These are phyloP conservation scores for Suncus etruscus DNA, from an alignment of 2,113 vertebrate species.

Conservation along the genomic window DNA sequence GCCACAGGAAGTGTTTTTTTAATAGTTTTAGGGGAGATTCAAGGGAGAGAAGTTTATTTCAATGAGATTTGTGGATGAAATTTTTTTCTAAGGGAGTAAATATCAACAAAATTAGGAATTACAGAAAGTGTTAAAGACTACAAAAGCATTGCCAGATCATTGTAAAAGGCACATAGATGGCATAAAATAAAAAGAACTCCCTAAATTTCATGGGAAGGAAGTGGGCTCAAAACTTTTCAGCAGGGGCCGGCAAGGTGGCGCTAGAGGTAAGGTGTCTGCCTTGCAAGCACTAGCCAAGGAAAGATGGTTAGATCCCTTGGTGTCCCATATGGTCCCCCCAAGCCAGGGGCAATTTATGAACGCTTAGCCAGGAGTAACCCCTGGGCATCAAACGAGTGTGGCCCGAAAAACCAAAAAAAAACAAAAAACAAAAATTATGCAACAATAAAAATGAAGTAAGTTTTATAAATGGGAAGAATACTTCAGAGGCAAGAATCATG, in stretches of 20 bases:
- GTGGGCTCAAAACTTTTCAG: background rate
- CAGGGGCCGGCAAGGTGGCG: too few relatives aligned
- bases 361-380: too few relatives aligned
- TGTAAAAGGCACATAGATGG: background rate
- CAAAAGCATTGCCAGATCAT: background rate
- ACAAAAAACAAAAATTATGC: too few relatives aligned
- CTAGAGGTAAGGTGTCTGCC: too few relatives aligned
- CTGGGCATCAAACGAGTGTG: too few relatives aligned
- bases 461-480: background rate
- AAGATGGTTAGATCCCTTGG: too few relatives aligned
- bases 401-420: too few relatives aligned
- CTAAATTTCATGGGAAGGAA: constrained; percentile 9
- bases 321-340: too few relatives aligned
- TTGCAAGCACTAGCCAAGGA: too few relatives aligned
- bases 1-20: too few relatives aligned
- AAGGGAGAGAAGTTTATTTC: background rate
- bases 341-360: too few relatives aligned
- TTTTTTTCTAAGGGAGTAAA: background rate
- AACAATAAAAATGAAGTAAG: background rate
- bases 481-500: background rate
- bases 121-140: background rate
- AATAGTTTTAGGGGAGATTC: background rate
- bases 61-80: constrained; percentile 4
- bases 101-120: constrained; percentile 8
- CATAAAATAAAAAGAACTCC: background rate